Percentiles rank a stretch among this genome's conserved stretches.
Evolutionary conservation across 1,140 invertebrate species (phyloP).

Genomic region (Plodia interpunctella): DNA sequence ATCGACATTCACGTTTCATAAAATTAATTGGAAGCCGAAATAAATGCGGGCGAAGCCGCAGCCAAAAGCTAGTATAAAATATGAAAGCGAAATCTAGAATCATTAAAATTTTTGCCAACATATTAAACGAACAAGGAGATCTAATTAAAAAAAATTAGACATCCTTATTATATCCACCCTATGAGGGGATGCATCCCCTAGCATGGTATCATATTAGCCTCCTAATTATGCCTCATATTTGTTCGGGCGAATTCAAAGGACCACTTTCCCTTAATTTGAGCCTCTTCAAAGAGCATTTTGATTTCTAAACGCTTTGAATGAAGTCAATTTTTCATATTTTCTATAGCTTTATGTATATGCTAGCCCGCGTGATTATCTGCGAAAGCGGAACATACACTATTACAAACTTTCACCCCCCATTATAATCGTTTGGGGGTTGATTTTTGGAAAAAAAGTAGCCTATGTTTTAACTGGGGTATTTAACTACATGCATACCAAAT

Average conservation of each 20-base stretch:
- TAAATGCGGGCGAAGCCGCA: too few species aligned
- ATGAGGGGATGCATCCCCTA: constrained; percentile 12
- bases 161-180: constrained; percentile 4
- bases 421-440: too few species aligned
- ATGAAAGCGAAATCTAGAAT: neutral
- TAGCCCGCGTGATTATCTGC: too few species aligned
- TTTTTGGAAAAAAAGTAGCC: too few species aligned
- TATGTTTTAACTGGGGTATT: too few species aligned
- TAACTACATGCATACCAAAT: too few species aligned
- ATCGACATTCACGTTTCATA: too few species aligned
- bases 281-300: constrained; percentile 11
- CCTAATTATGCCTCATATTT: constrained; percentile 32
- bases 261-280: constrained; percentile 8
- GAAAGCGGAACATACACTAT: too few species aligned
- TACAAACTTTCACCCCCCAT: too few species aligned
- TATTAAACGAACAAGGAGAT: neutral
- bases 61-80: too few species aligned
- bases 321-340: neutral
- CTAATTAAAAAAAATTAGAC: constrained; percentile 11
- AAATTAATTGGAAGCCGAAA: too few species aligned
- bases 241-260: constrained; percentile 21
- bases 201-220: constrained; percentile 28
- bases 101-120: neutral
- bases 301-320: constrained; percentile 8
- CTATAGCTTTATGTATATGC: too few species aligned